These are phyloP conservation scores for Gymnocypris eckloni DNA, from an alignment of 2,797 vertebrate genomes.

Conservation along the genomic window DNA sequence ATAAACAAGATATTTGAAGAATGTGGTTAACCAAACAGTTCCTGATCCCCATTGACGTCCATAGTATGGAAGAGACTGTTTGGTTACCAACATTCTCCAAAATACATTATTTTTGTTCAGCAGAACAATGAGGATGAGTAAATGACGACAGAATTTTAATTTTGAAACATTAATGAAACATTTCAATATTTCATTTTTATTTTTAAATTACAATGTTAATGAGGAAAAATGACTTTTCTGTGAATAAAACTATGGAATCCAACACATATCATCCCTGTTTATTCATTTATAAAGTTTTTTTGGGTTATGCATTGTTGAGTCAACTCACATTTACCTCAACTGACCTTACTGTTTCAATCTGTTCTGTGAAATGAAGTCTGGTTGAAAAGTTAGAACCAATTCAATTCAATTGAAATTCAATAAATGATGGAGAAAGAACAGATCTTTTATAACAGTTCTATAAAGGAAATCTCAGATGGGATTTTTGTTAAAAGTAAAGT, in stretches of 20 bases:
- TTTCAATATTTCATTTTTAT: not conserved
- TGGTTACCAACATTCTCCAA: not conserved
- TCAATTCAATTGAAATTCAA: not conserved
- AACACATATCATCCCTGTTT: not conserved
- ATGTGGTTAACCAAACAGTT: not conserved
- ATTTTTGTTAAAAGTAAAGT: conserved; percentile 13
- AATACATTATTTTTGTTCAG: not conserved
- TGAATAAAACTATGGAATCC: not conserved
- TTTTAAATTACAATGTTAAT: not conserved
- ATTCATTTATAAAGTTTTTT: not conserved
- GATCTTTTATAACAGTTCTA: not conserved
- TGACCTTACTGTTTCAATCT: not conserved
- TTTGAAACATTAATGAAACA: not conserved
- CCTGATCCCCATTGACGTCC: not conserved
- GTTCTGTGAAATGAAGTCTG: not conserved
- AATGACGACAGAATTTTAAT: too few species aligned
- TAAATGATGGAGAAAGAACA: not conserved
- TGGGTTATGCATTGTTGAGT: not conserved
- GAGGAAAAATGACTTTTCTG: not conserved
- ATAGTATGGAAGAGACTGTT: not conserved
- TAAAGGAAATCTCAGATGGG: conserved; percentile 20
- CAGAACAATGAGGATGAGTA: not conserved
- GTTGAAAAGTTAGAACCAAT: not conserved
- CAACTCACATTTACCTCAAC: not conserved
- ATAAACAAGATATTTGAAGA: not conserved